These are phyloP conservation scores for Acrobasis suavella DNA, from an alignment of 2,888 invertebrate species.

Conservation along the genomic window DNA sequence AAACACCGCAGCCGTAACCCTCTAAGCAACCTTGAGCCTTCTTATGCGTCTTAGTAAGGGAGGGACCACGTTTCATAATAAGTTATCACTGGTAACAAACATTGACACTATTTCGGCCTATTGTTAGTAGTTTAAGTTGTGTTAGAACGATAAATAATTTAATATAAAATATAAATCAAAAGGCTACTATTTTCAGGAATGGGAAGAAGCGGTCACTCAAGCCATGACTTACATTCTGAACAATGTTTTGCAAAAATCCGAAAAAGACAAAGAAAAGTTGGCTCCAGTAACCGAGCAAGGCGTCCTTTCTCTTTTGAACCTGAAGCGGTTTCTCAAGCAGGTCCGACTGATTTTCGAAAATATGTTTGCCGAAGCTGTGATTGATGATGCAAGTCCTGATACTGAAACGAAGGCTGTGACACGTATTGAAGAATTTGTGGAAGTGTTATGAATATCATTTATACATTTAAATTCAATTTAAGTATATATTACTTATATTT, in stretches of 20 bases:
- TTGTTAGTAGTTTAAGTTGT: no score
- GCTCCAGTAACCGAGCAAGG: slow-evolving; percentile 77
- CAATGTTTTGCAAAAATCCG: slow-evolving; percentile 84
- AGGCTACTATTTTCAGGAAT: slow-evolving; percentile 80
- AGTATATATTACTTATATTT: not conserved
- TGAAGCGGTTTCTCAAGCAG: slow-evolving; percentile 73
- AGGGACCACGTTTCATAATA: no score
- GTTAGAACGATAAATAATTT: no score
- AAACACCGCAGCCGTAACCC: no score
- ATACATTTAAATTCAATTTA: not conserved
- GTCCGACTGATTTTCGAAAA: slow-evolving; percentile 63
- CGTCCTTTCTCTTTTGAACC: slow-evolving; percentile 64
- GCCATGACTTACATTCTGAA: slow-evolving; percentile 85
- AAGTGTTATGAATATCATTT: slow-evolving; percentile 54
- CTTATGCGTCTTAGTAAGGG: no score
- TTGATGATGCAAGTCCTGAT: slow-evolving; percentile 33
- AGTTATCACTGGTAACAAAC: no score
- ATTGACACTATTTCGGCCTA: no score
- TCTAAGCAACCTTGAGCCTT: no score
- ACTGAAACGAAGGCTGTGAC: slow-evolving; percentile 36
- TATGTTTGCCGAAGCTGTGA: slow-evolving; percentile 50
- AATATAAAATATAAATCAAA: not conserved
- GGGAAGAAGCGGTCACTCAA: slow-evolving; percentile 90
- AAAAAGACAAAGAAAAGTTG: slow-evolving; percentile 84
- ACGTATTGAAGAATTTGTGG: slow-evolving; percentile 72